Evolutionary conservation across 2,888 invertebrate species (phyloP), one percentile per base, ranked within the genome.

Genomic region (Apotomis betuletana): DNA sequence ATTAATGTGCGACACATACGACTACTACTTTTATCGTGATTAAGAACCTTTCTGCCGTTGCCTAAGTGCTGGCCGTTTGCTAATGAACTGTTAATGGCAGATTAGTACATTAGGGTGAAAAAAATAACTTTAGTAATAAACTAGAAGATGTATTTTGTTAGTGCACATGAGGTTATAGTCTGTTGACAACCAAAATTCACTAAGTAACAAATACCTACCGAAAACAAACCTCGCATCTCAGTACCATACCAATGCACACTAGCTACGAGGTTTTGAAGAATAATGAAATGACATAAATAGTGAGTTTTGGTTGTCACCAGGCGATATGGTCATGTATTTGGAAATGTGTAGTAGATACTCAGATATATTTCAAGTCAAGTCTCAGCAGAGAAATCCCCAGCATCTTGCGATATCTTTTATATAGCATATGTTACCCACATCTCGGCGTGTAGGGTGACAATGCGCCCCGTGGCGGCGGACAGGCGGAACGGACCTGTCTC

Each of bases 11-110:
- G 81, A 85, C 84, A 83, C 81, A 85, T 81, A 78, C 80, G 77
- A 78, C 83, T 84, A 83, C 84, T 83, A 86, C 87, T 87, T 87
- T 88, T 87, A 86, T 84, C 80, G 83, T 88, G 89, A 90, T 90
- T 88, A 85, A 89, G 78, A 83, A 83, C 80, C 81, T 78, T 76
- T 77, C 75, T 73, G 67, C 74, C 65, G 55, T 59, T 57, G 67
- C 52, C 58, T 61, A 59, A 67, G 65, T 36, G 10, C 68, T 13
- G 41, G 41, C 38, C 9, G 61, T 55, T 69, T 65, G 49, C 64
- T 51, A 69, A 73, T 65, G 55, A 69, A 44, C 69, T 64, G 60
- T 60, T 73, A 73, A 60, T 68, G 44, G 46, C 41, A 46, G 62
- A 58, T 57, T 55, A 55, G 15, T 55, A 55, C 27, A 55, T 6